Evolutionary conservation across 2,888 invertebrate genomes (phyloP).

Genomic region (Erebia palarica): DNA sequence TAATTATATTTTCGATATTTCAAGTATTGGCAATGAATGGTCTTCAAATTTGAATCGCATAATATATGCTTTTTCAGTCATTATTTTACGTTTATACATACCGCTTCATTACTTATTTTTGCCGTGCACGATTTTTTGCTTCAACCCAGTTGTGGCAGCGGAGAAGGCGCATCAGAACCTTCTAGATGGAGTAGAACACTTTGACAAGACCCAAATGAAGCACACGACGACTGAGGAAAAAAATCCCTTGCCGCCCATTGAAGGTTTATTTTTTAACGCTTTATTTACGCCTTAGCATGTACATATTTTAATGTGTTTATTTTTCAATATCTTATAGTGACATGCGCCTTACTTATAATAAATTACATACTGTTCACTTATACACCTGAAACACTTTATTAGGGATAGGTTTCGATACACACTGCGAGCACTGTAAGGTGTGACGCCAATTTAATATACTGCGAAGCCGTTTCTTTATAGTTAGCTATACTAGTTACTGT

Average conservation of each 20-base stretch:
- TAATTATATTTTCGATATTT: no score
- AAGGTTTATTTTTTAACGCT: constrained; percentile 77
- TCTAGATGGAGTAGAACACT: constrained; percentile 87
- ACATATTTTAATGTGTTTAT: not conserved
- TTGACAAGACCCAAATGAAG: constrained; percentile 88
- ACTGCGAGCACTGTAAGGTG: no score
- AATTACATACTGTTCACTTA: no score
- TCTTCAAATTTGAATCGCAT: no score
- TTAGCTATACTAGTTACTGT: no score
- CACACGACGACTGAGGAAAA: constrained; percentile 89
- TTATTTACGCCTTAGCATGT: constrained; percentile 33
- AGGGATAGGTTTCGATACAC: no score
- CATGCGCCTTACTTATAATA: no score
- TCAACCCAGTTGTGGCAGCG: constrained; percentile 85
- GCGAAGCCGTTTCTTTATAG: no score
- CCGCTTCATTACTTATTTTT: constrained; percentile 51
- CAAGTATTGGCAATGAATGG: no score
- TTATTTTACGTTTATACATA: constrained; percentile 32
- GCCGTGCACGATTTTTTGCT: constrained; percentile 70
- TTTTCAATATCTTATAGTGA: no score
- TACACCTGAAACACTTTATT: no score
- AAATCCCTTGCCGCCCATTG: constrained; percentile 87
- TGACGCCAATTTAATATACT: no score
- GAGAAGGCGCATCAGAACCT: constrained; percentile 88
- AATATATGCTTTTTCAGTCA: constrained; percentile 17